A percentile compares a stretch with the other conserved stretches of the same genome.
These are phyloP conservation scores for Heliconius himera DNA, from an alignment of 1,140 invertebrate species.

Conservation along the genomic window DNA sequence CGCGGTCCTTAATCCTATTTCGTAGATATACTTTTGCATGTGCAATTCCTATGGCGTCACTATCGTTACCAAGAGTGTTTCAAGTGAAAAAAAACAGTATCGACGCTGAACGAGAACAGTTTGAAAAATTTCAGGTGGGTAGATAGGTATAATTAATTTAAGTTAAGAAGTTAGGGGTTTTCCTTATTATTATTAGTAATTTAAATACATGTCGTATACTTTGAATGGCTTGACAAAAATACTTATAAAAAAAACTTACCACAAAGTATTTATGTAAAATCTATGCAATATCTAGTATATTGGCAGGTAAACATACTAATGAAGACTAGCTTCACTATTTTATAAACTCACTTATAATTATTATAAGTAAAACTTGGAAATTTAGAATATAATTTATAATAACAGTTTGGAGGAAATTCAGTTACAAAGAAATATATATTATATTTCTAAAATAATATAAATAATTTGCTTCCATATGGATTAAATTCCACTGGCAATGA, in stretches of 20 bases:
- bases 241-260: not conserved
- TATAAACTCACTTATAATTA: not conserved
- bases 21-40: constrained; percentile 59
- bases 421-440: not conserved
- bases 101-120: constrained; percentile 88
- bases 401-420: not conserved
- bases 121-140: constrained; percentile 88
- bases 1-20: constrained; percentile 47
- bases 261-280: not conserved
- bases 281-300: not conserved
- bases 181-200: not conserved
- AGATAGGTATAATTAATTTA: not conserved
- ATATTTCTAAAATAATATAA: no score
- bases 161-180: not conserved
- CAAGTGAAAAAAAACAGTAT: constrained; percentile 88
- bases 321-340: not conserved
- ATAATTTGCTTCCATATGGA: no score
- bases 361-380: not conserved
- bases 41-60: constrained; percentile 85
- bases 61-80: constrained; percentile 87
- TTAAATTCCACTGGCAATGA: no score
- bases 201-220: not conserved
- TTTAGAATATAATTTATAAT: not conserved
- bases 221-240: no score
- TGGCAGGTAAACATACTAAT: not conserved